These are phyloP conservation scores for Magallana gigas DNA, from an alignment of 1,140 invertebrate species.

Conservation along the genomic window DNA sequence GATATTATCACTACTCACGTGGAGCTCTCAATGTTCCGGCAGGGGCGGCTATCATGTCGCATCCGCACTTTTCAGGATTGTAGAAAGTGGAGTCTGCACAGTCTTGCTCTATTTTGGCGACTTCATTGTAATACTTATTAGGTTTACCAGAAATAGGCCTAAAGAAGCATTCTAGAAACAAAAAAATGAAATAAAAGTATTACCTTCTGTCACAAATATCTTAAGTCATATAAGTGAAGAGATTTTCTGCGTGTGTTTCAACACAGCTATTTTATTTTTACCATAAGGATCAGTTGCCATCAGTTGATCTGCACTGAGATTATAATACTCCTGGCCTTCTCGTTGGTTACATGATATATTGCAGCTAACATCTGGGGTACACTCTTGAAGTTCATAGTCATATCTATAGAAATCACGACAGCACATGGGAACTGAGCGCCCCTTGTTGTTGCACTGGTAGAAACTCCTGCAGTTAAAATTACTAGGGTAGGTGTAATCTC, in stretches of 20 bases:
- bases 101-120: background rate
- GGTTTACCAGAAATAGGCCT: background rate
- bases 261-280: background rate
- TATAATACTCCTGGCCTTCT: background rate
- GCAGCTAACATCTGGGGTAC: background rate
- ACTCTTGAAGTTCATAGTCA: background rate
- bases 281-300: background rate
- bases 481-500: background rate
- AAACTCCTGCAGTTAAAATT: slow-evolving; percentile 1
- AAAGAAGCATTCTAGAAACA: background rate
- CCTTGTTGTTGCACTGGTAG: background rate
- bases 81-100: background rate
- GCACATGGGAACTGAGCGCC: slow-evolving; percentile 5
- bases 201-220: no score
- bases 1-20: no score
- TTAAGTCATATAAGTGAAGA: no score
- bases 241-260: no score
- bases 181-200: background rate
- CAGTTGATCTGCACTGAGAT: background rate
- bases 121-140: slow-evolving; percentile 16
- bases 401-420: background rate
- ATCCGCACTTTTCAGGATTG: background rate
- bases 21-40: no score
- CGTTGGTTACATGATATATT: slow-evolving; percentile 7
- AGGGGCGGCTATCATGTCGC: background rate